phyloP scores from a whole-genome alignment of 2,797 vertebrate genomes.

The Megalops cyprinoides region DNA sequence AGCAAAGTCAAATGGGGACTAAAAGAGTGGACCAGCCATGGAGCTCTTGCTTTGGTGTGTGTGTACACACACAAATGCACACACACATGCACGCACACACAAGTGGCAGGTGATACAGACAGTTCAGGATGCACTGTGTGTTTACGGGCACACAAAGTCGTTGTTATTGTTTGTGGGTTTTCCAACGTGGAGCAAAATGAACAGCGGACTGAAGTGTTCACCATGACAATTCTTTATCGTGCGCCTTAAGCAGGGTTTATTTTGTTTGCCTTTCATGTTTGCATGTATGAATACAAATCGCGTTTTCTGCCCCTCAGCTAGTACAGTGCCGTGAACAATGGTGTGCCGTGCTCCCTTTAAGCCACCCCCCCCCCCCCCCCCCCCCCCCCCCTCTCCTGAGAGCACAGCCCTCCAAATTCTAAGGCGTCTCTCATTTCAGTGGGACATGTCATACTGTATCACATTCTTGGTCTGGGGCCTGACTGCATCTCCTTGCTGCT shows the following conservation, averaged over 20 bases:
- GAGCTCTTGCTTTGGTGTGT: background rate
- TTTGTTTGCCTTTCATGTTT: conserved; percentile 8
- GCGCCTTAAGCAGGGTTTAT: background rate
- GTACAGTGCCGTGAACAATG: background rate
- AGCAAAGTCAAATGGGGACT: too few species aligned
- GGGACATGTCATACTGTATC: background rate
- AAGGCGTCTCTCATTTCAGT: background rate
- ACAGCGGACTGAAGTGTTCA: background rate
- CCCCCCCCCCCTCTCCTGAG: background rate
- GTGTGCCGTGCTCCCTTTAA: background rate
- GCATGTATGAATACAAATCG: background rate
- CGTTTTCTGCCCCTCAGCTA: background rate
- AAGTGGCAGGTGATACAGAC: too few species aligned
- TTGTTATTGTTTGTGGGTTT: background rate
- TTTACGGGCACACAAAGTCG: background rate
- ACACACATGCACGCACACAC: background rate
- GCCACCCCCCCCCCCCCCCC: background rate
- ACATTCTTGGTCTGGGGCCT: background rate
- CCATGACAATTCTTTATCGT: background rate
- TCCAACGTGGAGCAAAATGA: too few species aligned
- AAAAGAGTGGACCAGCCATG: background rate
- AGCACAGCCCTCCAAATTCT: background rate
- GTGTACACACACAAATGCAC: background rate
- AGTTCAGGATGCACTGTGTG: too few species aligned
- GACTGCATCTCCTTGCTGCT: background rate